Base-by-base conservation (phyloP, 2,888 invertebrate species). In the Mythimna loreyi region DNA sequence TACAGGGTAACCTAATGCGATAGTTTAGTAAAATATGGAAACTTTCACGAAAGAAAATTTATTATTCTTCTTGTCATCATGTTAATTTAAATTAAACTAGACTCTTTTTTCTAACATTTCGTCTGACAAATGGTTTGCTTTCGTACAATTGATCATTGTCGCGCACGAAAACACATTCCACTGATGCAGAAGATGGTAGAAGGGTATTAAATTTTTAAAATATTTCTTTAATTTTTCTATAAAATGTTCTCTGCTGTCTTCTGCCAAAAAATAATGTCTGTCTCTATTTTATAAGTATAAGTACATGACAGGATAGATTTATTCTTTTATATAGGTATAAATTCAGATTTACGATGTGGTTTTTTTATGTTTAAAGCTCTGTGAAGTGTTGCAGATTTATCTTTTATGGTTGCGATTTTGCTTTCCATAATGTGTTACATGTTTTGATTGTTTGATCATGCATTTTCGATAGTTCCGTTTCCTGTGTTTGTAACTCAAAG, bases 341-440 rank as follows among this genome's bases (percentile, higher is more conserved):
- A 60, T 60, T 67, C 67, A 60, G 45, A 60, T 55, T 67, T 47
- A 60, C 53, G 67, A 28, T 47, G 60, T 55, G 60, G 36, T 55
- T 60, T 67, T 67, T 60, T 67, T 60, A 67, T 60, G 45, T 47
- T 60, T 60, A 67, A 67, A 16, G 67, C 63, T 63, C 28, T 63
- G 47, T 67, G 63, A 49, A 67, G 67, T 55, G 63, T 1, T 67
- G 47, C 55, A 67, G 55, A 63, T 63, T 69, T 69, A 52, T 67
- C 49, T 64, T 68, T 58, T 63, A 68, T 67, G 23, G 56, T 30
- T 57, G 53, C 62, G 21, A 72, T 68, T 63, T 68, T 40, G 71
- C 71, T 66, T 57, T 71, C 74, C 74, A 74, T 61, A 74, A 65
- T 47, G 61, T 62, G 58, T 66, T 71, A 71, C 71, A 73, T 69